Conservation (phyloP, 2,113 vertebrate species). For the Oreotrochilus melanogaster region DNA sequence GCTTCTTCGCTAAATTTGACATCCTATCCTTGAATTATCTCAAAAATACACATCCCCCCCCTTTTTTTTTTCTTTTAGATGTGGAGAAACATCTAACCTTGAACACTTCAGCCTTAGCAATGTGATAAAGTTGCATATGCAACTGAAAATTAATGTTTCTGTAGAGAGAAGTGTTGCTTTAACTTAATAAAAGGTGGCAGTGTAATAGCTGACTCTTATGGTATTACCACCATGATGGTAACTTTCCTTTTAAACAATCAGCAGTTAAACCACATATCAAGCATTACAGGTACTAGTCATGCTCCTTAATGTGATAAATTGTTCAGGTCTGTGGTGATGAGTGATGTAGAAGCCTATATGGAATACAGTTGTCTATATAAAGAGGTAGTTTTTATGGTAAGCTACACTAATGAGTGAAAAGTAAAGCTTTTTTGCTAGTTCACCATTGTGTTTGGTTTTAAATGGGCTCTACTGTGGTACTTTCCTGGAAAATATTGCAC, state of each 20-base stretch:
- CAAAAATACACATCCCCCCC: neutral
- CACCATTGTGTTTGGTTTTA: neutral
- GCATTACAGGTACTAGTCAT: neutral
- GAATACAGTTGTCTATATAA: neutral
- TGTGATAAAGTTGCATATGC: neutral
- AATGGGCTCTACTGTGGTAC: neutral
- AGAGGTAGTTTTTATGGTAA: neutral
- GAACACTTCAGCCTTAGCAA: neutral
- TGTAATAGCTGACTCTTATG: neutral
- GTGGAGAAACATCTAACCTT: neutral
- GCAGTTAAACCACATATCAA: neutral
- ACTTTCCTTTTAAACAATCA: neutral
- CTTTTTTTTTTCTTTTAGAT: neutral
- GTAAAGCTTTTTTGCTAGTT: neutral
- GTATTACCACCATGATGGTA: neutral
- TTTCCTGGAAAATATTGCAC: neutral
- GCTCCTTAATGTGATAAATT: neutral
- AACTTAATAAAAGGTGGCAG: neutral
- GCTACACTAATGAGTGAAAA: neutral
- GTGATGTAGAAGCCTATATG: neutral
- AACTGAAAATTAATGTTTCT: neutral
- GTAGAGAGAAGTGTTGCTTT: neutral
- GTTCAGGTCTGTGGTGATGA: neutral
- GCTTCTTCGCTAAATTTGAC: neutral
- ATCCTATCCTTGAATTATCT: neutral